Evolutionary conservation across 2,797 vertebrate genomes (phyloP).

Genomic region (Sebastes vulpes): DNA sequence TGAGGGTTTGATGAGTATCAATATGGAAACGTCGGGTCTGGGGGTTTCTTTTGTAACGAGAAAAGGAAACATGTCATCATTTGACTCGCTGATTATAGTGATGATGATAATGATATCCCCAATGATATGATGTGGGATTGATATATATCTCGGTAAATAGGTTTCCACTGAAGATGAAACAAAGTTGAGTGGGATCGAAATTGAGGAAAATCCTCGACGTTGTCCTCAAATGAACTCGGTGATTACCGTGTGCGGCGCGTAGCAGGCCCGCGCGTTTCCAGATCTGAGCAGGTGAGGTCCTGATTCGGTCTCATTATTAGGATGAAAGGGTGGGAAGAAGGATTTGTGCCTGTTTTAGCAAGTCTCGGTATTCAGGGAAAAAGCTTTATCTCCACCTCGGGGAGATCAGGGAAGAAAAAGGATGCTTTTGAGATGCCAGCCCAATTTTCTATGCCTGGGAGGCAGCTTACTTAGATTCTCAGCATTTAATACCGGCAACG

Average conservation of each 20-base stretch:
- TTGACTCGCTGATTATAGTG: constrained; percentile 70
- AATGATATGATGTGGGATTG: constrained; percentile 50
- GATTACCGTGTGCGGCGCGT: constrained; percentile 34
- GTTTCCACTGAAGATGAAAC: constrained; percentile 63
- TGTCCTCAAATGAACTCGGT: constrained; percentile 69
- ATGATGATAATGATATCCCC: constrained; percentile 67
- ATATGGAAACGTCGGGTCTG: constrained; percentile 52
- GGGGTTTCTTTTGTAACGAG: constrained; percentile 52
- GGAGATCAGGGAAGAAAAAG: constrained; percentile 70
- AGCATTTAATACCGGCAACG: constrained; percentile 61
- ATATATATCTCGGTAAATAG: constrained; percentile 59
- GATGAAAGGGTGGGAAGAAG: constrained; percentile 69
- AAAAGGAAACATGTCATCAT: constrained; percentile 63
- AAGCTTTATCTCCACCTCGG: constrained; percentile 73
- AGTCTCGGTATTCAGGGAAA: constrained; percentile 69
- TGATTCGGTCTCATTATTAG: constrained; percentile 70
- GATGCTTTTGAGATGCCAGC: constrained; percentile 70
- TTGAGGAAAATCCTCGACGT: constrained; percentile 62
- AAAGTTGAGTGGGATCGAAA: constrained; percentile 52
- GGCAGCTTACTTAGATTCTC: constrained; percentile 73
- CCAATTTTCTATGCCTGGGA: constrained; percentile 75
- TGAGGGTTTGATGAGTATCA: constrained; percentile 45
- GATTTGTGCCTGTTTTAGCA: constrained; percentile 81
- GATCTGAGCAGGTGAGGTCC: constrained; percentile 70
- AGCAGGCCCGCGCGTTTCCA: constrained; percentile 19